These are phyloP conservation scores for Oscheius sp. DNA, from an alignment of 2,888 invertebrate species.

Conservation along the genomic window DNA sequence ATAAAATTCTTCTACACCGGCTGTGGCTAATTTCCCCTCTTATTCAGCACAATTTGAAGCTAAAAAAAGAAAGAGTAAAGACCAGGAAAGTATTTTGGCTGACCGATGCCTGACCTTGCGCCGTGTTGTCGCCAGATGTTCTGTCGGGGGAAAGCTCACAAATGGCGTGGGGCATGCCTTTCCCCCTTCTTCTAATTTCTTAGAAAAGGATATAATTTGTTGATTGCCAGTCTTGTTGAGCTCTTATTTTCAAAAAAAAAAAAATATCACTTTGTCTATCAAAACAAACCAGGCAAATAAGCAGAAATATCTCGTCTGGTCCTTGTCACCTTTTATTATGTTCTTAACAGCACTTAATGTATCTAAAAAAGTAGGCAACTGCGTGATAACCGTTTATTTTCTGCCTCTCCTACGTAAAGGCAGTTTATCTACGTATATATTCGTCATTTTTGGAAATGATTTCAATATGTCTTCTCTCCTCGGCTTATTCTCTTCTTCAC, in stretches of 20 bases:
- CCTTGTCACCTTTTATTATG: too few relatives aligned
- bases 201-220: too few relatives aligned
- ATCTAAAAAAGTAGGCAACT: too few relatives aligned
- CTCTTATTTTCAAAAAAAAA: neutral
- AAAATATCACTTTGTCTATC: neutral
- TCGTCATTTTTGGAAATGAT: too few relatives aligned
- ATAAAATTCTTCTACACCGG: neutral
- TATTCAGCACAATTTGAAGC: too few relatives aligned
- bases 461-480: too few relatives aligned
- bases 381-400: too few relatives aligned
- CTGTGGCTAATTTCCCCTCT: neutral
- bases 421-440: too few relatives aligned
- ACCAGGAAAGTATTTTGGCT: slow-evolving; percentile 8
- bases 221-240: neutral
- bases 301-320: too few relatives aligned
- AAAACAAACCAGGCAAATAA: neutral
- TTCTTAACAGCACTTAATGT: too few relatives aligned
- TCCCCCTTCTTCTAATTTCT: neutral
- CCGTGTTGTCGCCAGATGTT: slow-evolving; percentile 31
- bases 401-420: too few relatives aligned
- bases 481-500: too few relatives aligned
- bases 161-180: neutral
- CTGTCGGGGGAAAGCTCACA: slow-evolving; percentile 6
- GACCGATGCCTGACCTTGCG: slow-evolving; percentile 28
- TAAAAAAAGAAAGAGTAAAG: neutral